Evolutionary conservation across 2,113 vertebrate species (phyloP).

Genomic region (Campylorhamphus procurvoides): DNA sequence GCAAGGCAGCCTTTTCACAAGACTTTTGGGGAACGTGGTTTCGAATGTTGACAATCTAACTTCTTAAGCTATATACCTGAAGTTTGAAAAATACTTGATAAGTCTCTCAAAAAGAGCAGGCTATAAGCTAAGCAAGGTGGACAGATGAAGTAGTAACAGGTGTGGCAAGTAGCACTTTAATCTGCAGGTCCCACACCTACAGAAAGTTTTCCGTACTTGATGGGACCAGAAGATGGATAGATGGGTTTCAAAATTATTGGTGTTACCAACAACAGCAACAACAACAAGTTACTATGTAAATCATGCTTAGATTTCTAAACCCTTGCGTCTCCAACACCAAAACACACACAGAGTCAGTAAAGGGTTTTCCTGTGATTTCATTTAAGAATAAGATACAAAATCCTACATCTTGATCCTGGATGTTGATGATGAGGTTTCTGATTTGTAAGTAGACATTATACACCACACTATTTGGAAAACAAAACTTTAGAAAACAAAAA

Average conservation of each 20-base stretch:
- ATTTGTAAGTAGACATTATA: not conserved
- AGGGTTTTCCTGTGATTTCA: not conserved
- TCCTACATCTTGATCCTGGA: not conserved
- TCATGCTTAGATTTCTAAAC: not conserved
- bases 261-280: not conserved
- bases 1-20: not conserved
- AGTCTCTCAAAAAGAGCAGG: not conserved
- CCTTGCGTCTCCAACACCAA: not conserved
- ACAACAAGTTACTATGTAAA: not conserved
- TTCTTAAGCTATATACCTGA: not conserved
- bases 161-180: not conserved
- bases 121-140: not conserved
- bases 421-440: not conserved
- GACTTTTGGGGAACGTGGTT: not conserved
- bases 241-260: not conserved
- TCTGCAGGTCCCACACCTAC: not conserved
- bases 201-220: not conserved
- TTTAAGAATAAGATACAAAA: not conserved
- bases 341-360: not conserved
- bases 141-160: not conserved
- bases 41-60: not conserved
- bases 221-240: not conserved
- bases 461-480: not conserved
- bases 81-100: not conserved
- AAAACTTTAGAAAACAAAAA: not conserved